phyloP scores from a whole-genome alignment of 2,888 invertebrate genomes.

The Caenorhabditis panamensis region DNA sequence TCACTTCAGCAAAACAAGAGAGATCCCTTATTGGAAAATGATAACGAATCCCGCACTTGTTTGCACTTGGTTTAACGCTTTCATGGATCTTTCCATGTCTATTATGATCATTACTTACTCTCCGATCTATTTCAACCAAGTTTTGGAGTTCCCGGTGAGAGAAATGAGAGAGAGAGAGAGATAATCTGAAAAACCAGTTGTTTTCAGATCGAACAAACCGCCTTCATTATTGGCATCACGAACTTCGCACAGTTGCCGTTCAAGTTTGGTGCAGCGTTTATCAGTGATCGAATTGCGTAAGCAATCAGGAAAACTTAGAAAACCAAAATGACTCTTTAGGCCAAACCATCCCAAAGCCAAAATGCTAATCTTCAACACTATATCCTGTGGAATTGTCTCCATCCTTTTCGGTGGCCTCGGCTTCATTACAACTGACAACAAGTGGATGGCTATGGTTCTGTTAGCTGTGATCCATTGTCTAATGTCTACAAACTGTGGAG shows the following conservation, averaged over 20 bases:
- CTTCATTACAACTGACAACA: constrained; percentile 7
- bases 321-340: too few relatives aligned
- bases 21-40: constrained; percentile 11
- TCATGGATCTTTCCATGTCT: constrained; percentile 42
- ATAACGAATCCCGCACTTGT: constrained; percentile 24
- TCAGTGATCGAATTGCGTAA: constrained; percentile 41
- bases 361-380: constrained; percentile 51
- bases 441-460: constrained; percentile 21
- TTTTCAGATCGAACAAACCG: constrained; percentile 40
- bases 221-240: constrained; percentile 31
- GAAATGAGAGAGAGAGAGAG: too few relatives aligned
- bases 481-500: constrained; percentile 44
- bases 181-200: too few relatives aligned
- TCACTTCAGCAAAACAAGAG: constrained; percentile 22
- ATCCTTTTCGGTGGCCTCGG: constrained; percentile 37
- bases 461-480: constrained; percentile 31
- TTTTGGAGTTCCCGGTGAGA: constrained; percentile 26
- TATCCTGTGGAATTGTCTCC: constrained; percentile 32
- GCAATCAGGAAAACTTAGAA: constrained; percentile 45
- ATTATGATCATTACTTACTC: constrained; percentile 38
- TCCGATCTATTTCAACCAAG: constrained; percentile 41
- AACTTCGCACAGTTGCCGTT: constrained; percentile 38
- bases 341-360: constrained; percentile 14
- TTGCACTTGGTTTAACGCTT: constrained; percentile 46
- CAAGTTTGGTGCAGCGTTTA: constrained; percentile 26